A percentile compares a stretch with the other conserved stretches of the same genome.
These are phyloP conservation scores for Silvanus unidentatus DNA, from an alignment of 2,888 invertebrate genomes.

Conservation along the genomic window DNA sequence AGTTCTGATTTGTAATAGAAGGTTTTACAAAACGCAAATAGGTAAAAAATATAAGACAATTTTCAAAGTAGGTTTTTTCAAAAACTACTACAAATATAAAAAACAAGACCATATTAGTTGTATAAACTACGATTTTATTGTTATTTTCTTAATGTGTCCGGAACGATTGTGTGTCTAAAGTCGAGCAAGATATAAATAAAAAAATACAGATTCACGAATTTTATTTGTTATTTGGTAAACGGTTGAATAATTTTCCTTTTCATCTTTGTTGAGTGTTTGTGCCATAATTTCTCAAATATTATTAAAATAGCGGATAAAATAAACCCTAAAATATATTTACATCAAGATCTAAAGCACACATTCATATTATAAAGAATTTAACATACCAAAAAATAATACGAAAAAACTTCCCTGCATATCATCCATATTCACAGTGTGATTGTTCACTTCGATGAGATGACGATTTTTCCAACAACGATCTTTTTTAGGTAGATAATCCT, in stretches of 20 bases:
- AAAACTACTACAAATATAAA: too few species aligned
- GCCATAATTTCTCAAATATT: conserved; percentile 47
- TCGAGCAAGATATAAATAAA: too few species aligned
- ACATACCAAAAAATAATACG: conserved; percentile 69
- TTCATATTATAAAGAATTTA: conserved; percentile 4
- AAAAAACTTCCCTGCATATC: conserved; percentile 94
- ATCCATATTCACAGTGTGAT: conserved; percentile 80
- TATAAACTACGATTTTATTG: too few species aligned
- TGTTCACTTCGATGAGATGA: conserved; percentile 62
- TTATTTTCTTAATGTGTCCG: too few species aligned
- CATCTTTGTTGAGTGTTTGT: conserved; percentile 40
- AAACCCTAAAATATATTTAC: conserved; percentile 45
- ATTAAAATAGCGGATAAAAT: conserved; percentile 46
- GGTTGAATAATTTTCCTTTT: conserved; percentile 50
- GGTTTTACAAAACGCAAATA: too few species aligned
- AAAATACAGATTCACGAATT: too few species aligned
- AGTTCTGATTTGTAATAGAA: too few species aligned
- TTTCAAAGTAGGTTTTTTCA: too few species aligned
- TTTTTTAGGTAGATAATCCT: conserved; percentile 67
- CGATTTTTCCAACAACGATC: conserved; percentile 72
- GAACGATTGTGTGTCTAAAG: too few species aligned
- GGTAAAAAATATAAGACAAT: too few species aligned
- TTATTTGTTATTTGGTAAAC: conserved; percentile 48
- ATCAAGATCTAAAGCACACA: background rate
- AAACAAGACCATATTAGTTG: too few species aligned